Base-by-base conservation (phyloP, 2,113 vertebrate species). In the Tragelaphus strepsiceros region DNA sequence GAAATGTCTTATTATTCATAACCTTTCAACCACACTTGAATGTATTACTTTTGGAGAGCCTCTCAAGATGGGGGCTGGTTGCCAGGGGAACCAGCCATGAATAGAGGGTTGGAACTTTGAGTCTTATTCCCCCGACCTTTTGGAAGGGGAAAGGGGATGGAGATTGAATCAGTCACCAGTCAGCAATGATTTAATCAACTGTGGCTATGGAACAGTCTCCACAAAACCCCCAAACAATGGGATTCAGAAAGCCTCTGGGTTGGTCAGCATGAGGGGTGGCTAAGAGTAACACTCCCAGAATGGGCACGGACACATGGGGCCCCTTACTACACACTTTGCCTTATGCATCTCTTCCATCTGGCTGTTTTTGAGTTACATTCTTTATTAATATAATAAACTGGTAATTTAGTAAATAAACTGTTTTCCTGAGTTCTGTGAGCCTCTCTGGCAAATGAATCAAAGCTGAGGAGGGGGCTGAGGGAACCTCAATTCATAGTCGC, bases 271-370 rank as follows among this genome's bases (percentile, higher is more conserved):
- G 26, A 39, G 28, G n/a, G 17, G 28, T 19, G 30, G 13, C 64
- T 62, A 49, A 62, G 24, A 56, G 1, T 30, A 30, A 56, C 0
- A 10, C 19, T 14, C 30, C 35, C 21, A 16, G 43, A 89, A 35
- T n/a, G 54, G 43, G 39, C 28, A 22, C 5, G n/a, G 43, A 35
- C 46, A 56, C 21, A 12, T 22, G 0, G 1, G 0, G 1, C 6
- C 6, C 13, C 14, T 71, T 82, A 39, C 51, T 28, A 71, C 1
- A 49, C 21, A 28, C 43, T 6, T n/a, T 62, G 77, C 67, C 22
- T 59, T 35, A 56, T 56, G 30, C 4, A 49, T 90, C 80, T 85
- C 80, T 64, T 90, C 30, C 64, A 46, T 22, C 7, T 6, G 43
- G 22, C 64, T 78, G 9, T 90, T 93, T 7, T 1, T 78, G 46